A percentile compares a stretch with the other conserved stretches of the same genome.
These are phyloP conservation scores for Steinernema hermaphroditum DNA, from an alignment of 2,888 invertebrate species.

Conservation along the genomic window DNA sequence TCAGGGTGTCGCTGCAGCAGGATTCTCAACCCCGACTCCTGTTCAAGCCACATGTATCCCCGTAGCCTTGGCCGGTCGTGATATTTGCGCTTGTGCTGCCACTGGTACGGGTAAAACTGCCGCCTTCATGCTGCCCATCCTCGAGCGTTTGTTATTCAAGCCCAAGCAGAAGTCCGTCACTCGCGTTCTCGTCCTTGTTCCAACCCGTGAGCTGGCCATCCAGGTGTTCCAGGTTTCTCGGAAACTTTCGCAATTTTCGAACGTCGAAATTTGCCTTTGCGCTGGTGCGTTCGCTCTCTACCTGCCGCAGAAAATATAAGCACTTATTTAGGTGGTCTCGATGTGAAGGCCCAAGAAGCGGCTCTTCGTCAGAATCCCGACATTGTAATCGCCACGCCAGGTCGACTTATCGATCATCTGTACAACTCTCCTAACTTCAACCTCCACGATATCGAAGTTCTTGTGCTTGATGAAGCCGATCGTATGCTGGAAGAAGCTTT, in stretches of 20 bases:
- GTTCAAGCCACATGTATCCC: slow-evolving; percentile 95
- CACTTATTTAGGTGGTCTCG: slow-evolving; percentile 71
- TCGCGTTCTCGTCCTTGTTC: slow-evolving; percentile 87
- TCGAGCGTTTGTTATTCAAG: slow-evolving; percentile 87
- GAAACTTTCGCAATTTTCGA: slow-evolving; percentile 84
- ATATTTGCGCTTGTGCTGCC: slow-evolving; percentile 96
- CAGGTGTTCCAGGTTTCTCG: slow-evolving; percentile 93
- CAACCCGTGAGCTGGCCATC: slow-evolving; percentile 93
- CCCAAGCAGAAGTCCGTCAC: slow-evolving; percentile 76
- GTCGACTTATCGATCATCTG: slow-evolving; percentile 93
- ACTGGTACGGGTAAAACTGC: slow-evolving; percentile 92
- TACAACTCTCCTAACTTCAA: slow-evolving; percentile 88
- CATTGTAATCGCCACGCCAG: slow-evolving; percentile 96
- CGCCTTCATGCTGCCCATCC: slow-evolving; percentile 94
- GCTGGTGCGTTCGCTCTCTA: slow-evolving; percentile 50
- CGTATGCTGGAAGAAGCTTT: slow-evolving; percentile 96
- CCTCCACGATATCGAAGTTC: slow-evolving; percentile 81
- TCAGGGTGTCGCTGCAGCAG: slow-evolving; percentile 81
- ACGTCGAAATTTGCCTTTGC: slow-evolving; percentile 67
- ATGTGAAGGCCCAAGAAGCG: slow-evolving; percentile 71
- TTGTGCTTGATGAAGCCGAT: slow-evolving; percentile 80
- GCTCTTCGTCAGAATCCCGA: slow-evolving; percentile 82
- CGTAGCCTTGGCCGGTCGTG: slow-evolving; percentile 82
- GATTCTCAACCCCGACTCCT: slow-evolving; percentile 90
- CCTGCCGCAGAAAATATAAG: too few relatives aligned